phyloP scores from a whole-genome alignment of 2,888 invertebrate species.

The Caenorhabditis sp. region DNA sequence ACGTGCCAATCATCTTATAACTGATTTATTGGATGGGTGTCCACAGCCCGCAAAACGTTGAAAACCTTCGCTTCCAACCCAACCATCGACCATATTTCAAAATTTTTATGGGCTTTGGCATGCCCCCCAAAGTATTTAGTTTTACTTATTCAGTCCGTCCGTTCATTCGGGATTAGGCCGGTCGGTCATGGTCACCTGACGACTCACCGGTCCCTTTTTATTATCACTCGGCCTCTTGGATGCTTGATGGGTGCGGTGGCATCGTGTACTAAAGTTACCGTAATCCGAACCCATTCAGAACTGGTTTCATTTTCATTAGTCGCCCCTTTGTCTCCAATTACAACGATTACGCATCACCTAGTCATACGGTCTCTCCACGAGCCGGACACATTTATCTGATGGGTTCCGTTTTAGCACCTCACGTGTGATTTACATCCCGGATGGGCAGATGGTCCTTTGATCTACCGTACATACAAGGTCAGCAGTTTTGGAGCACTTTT shows the following conservation, averaged over 20 bases:
- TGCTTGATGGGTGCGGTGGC: too few relatives aligned
- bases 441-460: not conserved
- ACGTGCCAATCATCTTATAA: slow-evolving; percentile 56
- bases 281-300: too few relatives aligned
- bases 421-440: not conserved
- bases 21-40: slow-evolving; percentile 53
- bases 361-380: too few relatives aligned
- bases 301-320: too few relatives aligned
- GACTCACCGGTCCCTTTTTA: not conserved
- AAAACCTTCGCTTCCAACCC: slow-evolving; percentile 16
- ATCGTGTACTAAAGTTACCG: too few relatives aligned
- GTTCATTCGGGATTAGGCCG: slow-evolving; percentile 31
- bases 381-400: too few relatives aligned
- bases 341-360: too few relatives aligned
- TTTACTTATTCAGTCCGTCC: not conserved
- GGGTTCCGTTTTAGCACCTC: slow-evolving; percentile 4
- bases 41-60: slow-evolving; percentile 37
- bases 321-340: too few relatives aligned
- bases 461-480: too few relatives aligned
- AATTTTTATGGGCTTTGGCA: slow-evolving; percentile 42
- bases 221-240: not conserved
- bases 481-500: too few relatives aligned
- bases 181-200: slow-evolving; percentile 29
- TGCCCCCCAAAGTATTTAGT: slow-evolving; percentile 24
- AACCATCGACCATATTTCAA: slow-evolving; percentile 54